Base-by-base conservation (phyloP, 2,888 invertebrate species). In the Euzophera pinguis region DNA sequence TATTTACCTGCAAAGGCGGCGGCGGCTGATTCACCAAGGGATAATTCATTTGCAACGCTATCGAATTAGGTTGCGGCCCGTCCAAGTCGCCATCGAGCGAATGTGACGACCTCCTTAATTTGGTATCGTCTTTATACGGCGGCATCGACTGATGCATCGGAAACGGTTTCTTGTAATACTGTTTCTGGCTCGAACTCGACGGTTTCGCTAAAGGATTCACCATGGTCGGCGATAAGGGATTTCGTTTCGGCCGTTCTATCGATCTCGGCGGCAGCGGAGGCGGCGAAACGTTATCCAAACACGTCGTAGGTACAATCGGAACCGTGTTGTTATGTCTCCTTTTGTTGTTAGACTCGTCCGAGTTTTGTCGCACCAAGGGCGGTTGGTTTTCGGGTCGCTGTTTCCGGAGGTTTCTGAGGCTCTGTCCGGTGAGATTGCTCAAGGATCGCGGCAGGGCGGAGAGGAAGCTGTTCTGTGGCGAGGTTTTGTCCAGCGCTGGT, bases 41-140 rank as follows among this genome's bases (percentile, higher is more conserved):
- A 61, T 93, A 93, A 65, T 89, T 92, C 92, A 93, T 91, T 82
- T 93, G 92, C 86, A 93, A 77, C 70, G 91, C 92, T 64, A 93
- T 92, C 55, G 93, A 92, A 80, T 93, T 93, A 1, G 91, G 90
- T 62, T 81, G 83, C 12, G 88, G 86, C 0, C 84, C 87, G 0
- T 87, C 89, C 64, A 83, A 53, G 51, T 82, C 84, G 0, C 82
- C 84, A 42, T 88, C 89, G 63, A 89, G 49, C 9, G 89, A 89
- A 12, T 81, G 81, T 9, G 86, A 81, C n/a, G 87, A 86, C 54
- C 78, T 61, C 14, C 82, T 56, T 61, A 84, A 70, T 59, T 73
- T 54, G 55, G 55, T 61, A 17, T 76, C 77, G 17, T 72, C 81
- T 10, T 69, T 63, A 37, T 75, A 78, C 53, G 78, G 61, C 49